These are phyloP conservation scores for Trichogramma evanescens DNA, from an alignment of 2,888 invertebrate species.

Conservation along the genomic window DNA sequence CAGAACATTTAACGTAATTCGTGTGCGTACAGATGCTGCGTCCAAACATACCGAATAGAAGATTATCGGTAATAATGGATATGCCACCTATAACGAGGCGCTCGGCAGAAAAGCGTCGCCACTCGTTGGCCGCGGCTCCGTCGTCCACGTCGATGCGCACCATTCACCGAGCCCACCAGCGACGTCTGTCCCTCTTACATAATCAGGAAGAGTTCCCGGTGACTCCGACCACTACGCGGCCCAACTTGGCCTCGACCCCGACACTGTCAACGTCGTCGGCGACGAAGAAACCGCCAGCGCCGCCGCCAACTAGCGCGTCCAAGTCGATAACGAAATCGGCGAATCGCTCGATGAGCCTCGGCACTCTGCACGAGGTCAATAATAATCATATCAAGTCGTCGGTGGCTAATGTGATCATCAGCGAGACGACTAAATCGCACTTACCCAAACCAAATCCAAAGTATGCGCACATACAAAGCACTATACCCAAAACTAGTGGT, in stretches of 20 bases:
- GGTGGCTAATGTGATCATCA: not conserved
- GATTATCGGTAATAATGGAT: too few relatives aligned
- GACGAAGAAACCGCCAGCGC: not conserved
- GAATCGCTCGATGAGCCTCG: not conserved
- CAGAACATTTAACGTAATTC: too few relatives aligned
- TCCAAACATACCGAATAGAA: too few relatives aligned
- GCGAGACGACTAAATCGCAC: constrained; percentile 4
- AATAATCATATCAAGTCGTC: not conserved
- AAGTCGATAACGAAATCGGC: too few relatives aligned
- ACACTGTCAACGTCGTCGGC: not conserved
- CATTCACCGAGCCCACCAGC: constrained; percentile 1
- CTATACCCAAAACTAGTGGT: constrained; percentile 24
- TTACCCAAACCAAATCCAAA: constrained; percentile 19
- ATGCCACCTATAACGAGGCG: too few relatives aligned
- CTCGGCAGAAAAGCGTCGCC: too few relatives aligned
- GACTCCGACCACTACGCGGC: constrained; percentile 24
- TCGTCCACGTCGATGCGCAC: not conserved
- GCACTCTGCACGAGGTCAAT: not conserved
- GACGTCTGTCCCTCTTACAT: constrained; percentile 13
- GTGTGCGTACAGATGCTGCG: too few relatives aligned
- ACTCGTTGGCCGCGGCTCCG: too few relatives aligned
- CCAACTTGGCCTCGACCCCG: not conserved
- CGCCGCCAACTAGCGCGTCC: too few relatives aligned
- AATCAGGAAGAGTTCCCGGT: constrained; percentile 18
- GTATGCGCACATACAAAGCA: constrained; percentile 30